phyloP scores from a whole-genome alignment of 2,113 vertebrate species.

The Uropsilus gracilis region DNA sequence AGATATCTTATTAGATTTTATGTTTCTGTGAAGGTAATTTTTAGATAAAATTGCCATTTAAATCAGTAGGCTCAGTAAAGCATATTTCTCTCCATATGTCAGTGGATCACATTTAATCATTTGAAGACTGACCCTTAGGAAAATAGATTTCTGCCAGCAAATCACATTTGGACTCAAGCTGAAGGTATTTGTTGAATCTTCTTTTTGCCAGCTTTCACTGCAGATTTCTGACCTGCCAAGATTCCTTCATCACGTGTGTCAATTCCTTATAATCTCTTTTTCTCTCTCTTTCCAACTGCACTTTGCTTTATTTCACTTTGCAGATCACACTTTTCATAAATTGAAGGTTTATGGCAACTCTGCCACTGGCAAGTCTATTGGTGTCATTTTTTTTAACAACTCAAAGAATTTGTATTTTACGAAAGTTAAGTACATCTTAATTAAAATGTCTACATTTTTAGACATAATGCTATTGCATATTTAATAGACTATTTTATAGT shows the following conservation, averaged over 20 bases:
- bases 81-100: neutral
- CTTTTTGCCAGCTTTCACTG: no score
- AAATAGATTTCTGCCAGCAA: neutral
- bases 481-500: neutral
- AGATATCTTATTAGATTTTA: neutral
- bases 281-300: neutral
- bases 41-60: neutral
- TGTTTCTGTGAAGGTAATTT: neutral
- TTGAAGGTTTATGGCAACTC: neutral
- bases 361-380: neutral
- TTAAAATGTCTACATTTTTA: neutral
- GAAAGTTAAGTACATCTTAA: neutral
- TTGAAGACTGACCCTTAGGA: neutral
- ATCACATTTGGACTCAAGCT: neutral
- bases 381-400: neutral
- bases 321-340: neutral
- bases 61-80: neutral
- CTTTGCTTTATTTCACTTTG: neutral
- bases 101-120: neutral
- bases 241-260: neutral
- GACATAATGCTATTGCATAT: neutral
- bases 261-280: neutral
- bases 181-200: neutral
- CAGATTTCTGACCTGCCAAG: no score
- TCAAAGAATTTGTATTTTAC: no score